Evolutionary conservation across 2,113 vertebrate genomes (phyloP).

Genomic region (Tautogolabrus adspersus): DNA sequence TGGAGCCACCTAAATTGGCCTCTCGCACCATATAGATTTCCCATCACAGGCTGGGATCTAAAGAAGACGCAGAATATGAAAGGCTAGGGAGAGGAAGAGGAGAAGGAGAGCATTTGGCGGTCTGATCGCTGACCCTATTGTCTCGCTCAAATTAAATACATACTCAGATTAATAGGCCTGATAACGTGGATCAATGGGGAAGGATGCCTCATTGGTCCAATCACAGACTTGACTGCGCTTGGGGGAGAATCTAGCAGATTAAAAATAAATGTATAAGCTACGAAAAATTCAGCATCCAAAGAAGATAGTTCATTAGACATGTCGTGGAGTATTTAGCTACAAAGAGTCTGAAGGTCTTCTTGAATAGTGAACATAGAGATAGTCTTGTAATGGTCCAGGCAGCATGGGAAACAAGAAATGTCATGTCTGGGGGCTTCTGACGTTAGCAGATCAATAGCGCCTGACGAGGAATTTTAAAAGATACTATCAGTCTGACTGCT

Average conservation of each 20-base stretch:
- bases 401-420: slow-evolving; percentile 78
- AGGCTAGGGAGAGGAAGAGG: slow-evolving; percentile 33
- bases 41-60: slow-evolving; percentile 79
- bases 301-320: slow-evolving; percentile 23
- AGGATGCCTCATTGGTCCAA: slow-evolving; percentile 57
- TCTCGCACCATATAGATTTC: slow-evolving; percentile 82
- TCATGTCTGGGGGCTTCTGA: slow-evolving; percentile 80
- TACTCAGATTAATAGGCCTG: slow-evolving; percentile 78
- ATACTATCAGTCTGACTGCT: slow-evolving; percentile 83
- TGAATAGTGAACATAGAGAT: slow-evolving; percentile 65
- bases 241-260: slow-evolving; percentile 44
- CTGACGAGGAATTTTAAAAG: slow-evolving; percentile 81
- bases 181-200: slow-evolving; percentile 59
- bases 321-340: slow-evolving; percentile 47
- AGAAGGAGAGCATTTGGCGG: slow-evolving; percentile 44
- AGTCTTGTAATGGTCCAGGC: slow-evolving; percentile 67
- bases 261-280: slow-evolving; percentile 36
- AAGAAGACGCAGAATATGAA: slow-evolving; percentile 75
- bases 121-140: slow-evolving; percentile 74
- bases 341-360: slow-evolving; percentile 22
- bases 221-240: slow-evolving; percentile 57
- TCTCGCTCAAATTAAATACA: slow-evolving; percentile 81
- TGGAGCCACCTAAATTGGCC: slow-evolving; percentile 81
- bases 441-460: slow-evolving; percentile 79
- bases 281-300: slow-evolving; percentile 13